Evolutionary conservation across 1,140 invertebrate genomes (phyloP).

Genomic region (Daktulosphaira vitifoliae): DNA sequence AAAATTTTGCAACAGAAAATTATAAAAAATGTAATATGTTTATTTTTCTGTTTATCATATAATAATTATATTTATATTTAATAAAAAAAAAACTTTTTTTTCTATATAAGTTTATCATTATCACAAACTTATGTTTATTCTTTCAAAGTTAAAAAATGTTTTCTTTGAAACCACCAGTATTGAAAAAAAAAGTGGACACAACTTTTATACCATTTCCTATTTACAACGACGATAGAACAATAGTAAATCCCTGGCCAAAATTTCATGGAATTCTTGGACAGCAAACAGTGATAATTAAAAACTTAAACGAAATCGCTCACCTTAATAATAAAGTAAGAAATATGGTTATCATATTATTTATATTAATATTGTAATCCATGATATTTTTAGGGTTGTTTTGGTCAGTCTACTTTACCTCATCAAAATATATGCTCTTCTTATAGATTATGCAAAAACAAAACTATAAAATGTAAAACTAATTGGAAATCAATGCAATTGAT

Average conservation of each 20-base stretch:
- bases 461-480: not conserved
- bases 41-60: too few species aligned
- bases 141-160: constrained; percentile 3
- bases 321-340: not conserved
- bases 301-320: not conserved
- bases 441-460: constrained; percentile 5
- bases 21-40: too few species aligned
- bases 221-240: not conserved
- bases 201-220: not conserved
- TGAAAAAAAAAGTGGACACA: not conserved
- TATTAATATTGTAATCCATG: not conserved
- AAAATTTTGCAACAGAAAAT: too few species aligned
- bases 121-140: too few species aligned
- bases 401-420: not conserved
- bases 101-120: too few species aligned
- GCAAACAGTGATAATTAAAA: not conserved
- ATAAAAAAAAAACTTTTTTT: too few species aligned
- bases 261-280: constrained; percentile 7
- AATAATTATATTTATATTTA: too few species aligned
- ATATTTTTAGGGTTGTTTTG: constrained; percentile 17
- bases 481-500: constrained; percentile 13
- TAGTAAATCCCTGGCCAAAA: not conserved
- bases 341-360: not conserved
- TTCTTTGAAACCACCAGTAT: not conserved
- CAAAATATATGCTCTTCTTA: not conserved